These are phyloP conservation scores for Saguinus imperator DNA, from an alignment of 2,113 vertebrate genomes.

Conservation along the genomic window DNA sequence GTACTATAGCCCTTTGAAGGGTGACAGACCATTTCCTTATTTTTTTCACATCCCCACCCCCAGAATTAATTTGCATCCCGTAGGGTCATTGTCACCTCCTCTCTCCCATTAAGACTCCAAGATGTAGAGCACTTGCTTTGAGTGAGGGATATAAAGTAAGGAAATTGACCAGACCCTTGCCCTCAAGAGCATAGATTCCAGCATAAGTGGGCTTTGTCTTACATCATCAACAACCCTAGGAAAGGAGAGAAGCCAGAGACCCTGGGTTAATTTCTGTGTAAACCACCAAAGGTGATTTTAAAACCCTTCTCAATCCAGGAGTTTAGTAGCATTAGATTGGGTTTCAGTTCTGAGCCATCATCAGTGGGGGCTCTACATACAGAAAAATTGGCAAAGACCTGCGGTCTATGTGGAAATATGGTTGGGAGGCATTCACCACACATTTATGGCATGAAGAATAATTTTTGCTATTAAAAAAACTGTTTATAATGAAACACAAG, in stretches of 20 bases:
- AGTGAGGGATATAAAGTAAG: neutral
- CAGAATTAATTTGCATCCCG: neutral
- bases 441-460: conserved; percentile 42
- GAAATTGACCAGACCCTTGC: neutral
- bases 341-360: conserved; percentile 47
- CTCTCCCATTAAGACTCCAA: neutral
- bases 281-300: neutral
- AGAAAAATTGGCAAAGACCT: conserved; percentile 35
- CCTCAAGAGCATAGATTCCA: neutral
- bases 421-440: conserved; percentile 49
- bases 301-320: neutral
- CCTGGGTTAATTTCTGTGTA: neutral
- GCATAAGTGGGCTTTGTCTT: neutral
- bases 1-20: neutral
- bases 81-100: neutral
- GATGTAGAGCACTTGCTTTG: neutral
- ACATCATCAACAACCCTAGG: neutral
- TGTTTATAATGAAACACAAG: conserved; percentile 73
- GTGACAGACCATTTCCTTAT: neutral
- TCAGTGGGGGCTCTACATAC: neutral
- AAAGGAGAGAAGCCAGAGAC: conserved; percentile 26
- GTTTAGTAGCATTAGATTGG: neutral
- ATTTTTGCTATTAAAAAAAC: conserved; percentile 21
- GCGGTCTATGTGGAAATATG: conserved; percentile 42
- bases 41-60: neutral